phyloP scores from a whole-genome alignment of 2,888 invertebrate species.

The Dinocampus coccinellae region DNA sequence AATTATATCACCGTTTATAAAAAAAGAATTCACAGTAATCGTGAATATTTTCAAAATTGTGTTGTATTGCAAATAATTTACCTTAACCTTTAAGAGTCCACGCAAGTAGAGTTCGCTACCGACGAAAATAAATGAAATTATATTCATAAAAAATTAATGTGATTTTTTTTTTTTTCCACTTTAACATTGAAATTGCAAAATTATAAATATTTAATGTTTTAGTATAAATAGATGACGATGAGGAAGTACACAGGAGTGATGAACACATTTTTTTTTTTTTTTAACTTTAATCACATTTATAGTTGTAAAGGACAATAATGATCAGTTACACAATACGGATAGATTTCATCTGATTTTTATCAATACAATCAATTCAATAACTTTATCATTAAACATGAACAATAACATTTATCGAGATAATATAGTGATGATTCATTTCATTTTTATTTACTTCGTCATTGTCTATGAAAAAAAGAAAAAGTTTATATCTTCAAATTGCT shows the following conservation, averaged over 20 bases:
- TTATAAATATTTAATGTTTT: too few species aligned
- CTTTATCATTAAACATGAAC: not conserved
- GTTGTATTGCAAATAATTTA: not conserved
- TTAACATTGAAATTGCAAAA: not conserved
- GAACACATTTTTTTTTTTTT: not conserved
- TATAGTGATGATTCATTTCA: too few species aligned
- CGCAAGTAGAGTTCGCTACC: too few species aligned
- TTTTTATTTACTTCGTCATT: too few species aligned
- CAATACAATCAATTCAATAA: not conserved
- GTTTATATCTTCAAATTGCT: too few species aligned
- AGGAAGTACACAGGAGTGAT: not conserved
- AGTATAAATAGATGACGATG: not conserved
- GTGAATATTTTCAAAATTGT: not conserved
- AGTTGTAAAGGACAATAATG: not conserved
- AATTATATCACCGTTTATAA: conserved; percentile 40
- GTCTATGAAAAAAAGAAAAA: too few species aligned
- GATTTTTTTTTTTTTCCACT: too few species aligned
- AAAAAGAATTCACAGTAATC: not conserved
- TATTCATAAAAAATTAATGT: too few species aligned
- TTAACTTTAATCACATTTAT: not conserved
- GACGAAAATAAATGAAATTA: too few species aligned
- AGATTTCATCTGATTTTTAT: not conserved
- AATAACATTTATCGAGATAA: not conserved
- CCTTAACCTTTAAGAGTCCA: conserved; percentile 8
- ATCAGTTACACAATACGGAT: not conserved